Evolutionary conservation across 2,113 vertebrate species (phyloP).

Genomic region (Rafetus swinhoei): DNA sequence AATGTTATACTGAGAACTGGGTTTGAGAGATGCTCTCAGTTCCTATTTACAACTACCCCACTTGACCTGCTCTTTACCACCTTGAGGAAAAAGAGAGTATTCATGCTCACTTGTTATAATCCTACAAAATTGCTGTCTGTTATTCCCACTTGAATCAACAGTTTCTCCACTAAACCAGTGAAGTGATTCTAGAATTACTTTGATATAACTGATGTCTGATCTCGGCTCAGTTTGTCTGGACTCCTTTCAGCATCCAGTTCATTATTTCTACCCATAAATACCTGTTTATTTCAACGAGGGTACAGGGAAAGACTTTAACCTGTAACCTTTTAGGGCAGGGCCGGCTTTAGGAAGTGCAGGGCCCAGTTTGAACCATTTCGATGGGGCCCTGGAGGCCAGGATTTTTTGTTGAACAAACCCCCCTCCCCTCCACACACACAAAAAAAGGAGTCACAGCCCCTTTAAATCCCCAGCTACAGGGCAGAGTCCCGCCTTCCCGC

Average conservation of each 20-base stretch:
- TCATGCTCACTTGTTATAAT: conserved; percentile 12
- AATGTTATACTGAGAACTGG: neutral
- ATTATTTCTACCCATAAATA: neutral
- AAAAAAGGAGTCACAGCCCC: too few species aligned
- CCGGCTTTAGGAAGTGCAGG: too few species aligned
- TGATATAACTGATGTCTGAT: neutral
- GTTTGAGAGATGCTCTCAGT: neutral
- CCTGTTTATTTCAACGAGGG: neutral
- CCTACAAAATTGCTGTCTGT: neutral
- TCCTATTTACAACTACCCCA: neutral
- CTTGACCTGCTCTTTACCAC: neutral
- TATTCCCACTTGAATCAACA: neutral
- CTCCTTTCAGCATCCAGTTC: neutral
- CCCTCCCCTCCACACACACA: too few species aligned
- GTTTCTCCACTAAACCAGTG: accelerated
- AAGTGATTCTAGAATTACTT: neutral
- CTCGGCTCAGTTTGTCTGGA: neutral
- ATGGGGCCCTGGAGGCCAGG: too few species aligned
- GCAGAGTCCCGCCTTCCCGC: too few species aligned
- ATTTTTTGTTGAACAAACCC: too few species aligned
- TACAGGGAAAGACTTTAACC: neutral
- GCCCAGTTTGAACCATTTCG: too few species aligned
- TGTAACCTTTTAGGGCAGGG: too few species aligned
- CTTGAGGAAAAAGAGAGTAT: conserved; percentile 37
- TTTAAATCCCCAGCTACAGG: too few species aligned